Percentiles rank a stretch among this genome's conserved stretches.
Conservation (phyloP, 1,140 invertebrate species). For the Phortica variegata region DNA sequence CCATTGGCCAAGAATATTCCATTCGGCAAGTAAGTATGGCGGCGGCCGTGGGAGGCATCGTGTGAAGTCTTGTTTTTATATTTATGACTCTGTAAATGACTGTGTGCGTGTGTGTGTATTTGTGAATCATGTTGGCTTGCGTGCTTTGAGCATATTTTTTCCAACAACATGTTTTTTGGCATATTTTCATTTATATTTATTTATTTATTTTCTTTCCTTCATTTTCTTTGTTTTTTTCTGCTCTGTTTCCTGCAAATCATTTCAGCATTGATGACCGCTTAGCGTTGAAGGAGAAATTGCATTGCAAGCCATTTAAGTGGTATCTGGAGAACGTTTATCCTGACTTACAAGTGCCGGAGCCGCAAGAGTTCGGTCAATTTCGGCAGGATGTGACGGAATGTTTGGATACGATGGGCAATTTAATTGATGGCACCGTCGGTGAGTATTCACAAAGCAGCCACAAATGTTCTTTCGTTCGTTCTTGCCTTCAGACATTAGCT, state of each 20-base stretch:
- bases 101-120: not conserved
- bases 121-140: not conserved
- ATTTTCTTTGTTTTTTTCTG: not conserved
- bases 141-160: not conserved
- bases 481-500: not conserved
- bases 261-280: conserved; percentile 83
- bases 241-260: no score
- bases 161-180: no score
- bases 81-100: no score
- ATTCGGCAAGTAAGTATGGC: conserved; percentile 87
- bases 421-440: conserved; percentile 83
- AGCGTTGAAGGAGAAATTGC: conserved; percentile 75
- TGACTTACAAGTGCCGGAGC: conserved; percentile 77
- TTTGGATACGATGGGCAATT: conserved; percentile 90
- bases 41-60: no score
- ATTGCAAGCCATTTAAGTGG: conserved; percentile 97
- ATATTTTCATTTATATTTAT: not conserved
- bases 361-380: conserved; percentile 61
- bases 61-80: not conserved
- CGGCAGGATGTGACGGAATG: conserved; percentile 81
- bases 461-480: not conserved
- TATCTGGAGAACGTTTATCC: conserved; percentile 97
- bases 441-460: conserved; percentile 22
- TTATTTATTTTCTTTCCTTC: not conserved
- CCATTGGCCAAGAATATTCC: conserved; percentile 83